A percentile compares a stretch with the other conserved stretches of the same genome.
These are phyloP conservation scores for Notolepis coatsorum DNA, from an alignment of 2,797 vertebrate genomes.

Conservation along the genomic window DNA sequence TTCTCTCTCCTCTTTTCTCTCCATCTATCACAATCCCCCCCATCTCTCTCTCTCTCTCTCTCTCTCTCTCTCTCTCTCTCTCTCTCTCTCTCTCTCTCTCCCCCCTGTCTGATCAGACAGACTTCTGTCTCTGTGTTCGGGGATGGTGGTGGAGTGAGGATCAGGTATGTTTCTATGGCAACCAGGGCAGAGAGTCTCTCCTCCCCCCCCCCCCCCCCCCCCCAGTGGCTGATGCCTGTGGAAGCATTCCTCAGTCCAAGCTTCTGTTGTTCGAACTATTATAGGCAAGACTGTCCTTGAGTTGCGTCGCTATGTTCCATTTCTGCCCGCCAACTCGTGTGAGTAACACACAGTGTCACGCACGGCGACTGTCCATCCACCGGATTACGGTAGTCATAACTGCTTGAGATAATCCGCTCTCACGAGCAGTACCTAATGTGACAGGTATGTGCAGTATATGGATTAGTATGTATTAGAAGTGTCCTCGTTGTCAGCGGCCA, in stretches of 20 bases:
- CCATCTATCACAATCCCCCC: no score
- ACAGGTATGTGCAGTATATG: neutral
- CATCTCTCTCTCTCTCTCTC: no score
- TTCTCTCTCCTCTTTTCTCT: no score
- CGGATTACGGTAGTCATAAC: no score
- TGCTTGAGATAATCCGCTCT: no score
- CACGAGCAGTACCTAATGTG: no score
- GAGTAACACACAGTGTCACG: neutral
- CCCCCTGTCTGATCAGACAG: constrained; percentile 45
- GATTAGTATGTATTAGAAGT: no score
- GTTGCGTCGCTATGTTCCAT: neutral
- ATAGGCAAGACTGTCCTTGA: neutral
- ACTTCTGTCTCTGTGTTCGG: constrained; percentile 43
- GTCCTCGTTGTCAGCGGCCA: neutral
- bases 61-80: neutral
- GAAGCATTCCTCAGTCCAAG: constrained; percentile 31
- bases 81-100: neutral
- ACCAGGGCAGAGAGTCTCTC: constrained; percentile 68
- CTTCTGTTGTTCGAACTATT: constrained; percentile 17
- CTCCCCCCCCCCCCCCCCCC: constrained; percentile 9
- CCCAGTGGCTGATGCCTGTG: constrained; percentile 27
- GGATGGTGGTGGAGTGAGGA: constrained; percentile 65
- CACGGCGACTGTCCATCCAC: neutral
- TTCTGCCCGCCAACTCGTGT: neutral
- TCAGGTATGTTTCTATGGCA: constrained; percentile 77